These are phyloP conservation scores for Crematogaster levior DNA, from an alignment of 2,888 invertebrate genomes.

Conservation along the genomic window DNA sequence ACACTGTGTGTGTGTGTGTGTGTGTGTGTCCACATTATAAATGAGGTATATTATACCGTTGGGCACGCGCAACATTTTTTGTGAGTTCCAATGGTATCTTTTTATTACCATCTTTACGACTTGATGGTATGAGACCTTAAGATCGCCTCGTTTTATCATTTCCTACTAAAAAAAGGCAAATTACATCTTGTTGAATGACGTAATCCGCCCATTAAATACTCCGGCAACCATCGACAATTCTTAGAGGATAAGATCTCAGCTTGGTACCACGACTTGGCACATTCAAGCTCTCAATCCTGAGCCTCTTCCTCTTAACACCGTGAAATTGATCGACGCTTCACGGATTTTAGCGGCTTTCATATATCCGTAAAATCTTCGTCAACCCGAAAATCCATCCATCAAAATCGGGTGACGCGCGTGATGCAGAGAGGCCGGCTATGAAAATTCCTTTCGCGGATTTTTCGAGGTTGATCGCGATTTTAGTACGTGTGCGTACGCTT, in stretches of 20 bases:
- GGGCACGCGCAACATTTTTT: no score
- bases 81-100: neutral
- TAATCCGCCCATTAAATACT: constrained; percentile 5
- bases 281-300: constrained; percentile 53
- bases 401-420: constrained; percentile 56
- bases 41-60: no score
- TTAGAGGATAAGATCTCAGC: constrained; percentile 17
- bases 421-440: constrained; percentile 18
- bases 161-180: neutral
- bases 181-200: neutral
- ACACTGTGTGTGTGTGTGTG: no score
- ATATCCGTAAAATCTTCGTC: constrained; percentile 55
- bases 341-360: constrained; percentile 57
- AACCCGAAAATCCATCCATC: constrained; percentile 64
- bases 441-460: constrained; percentile 55
- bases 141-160: neutral
- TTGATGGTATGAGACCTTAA: neutral
- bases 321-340: constrained; percentile 66
- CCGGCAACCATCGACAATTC: constrained; percentile 6
- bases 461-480: neutral
- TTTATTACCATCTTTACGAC: no score
- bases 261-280: constrained; percentile 35
- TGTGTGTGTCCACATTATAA: no score
- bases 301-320: constrained; percentile 55
- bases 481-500: neutral